phyloP scores from a whole-genome alignment of 1,140 invertebrate species.

The Drosophila chauvacae region DNA sequence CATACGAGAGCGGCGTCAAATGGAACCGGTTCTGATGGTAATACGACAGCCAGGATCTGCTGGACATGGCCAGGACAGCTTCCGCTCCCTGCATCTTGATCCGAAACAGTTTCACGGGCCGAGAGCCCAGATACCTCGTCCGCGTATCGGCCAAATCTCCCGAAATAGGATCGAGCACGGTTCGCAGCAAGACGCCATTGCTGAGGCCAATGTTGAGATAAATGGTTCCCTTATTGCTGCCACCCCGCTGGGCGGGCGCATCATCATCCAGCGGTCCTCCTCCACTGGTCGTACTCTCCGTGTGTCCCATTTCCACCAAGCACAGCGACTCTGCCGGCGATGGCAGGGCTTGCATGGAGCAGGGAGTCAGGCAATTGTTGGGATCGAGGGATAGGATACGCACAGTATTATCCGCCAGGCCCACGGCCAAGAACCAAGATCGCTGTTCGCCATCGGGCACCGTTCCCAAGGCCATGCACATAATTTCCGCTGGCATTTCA shows the following conservation, averaged over 20 bases:
- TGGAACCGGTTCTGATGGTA: slow-evolving; percentile 99
- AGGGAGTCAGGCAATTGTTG: slow-evolving; percentile 94
- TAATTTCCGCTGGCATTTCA: slow-evolving; percentile 98
- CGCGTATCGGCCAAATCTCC: slow-evolving; percentile 98
- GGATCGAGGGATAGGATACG: slow-evolving; percentile 99
- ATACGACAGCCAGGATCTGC: slow-evolving; percentile 98
- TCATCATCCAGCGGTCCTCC: slow-evolving; percentile 85
- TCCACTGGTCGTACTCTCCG: slow-evolving; percentile 84
- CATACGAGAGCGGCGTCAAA: slow-evolving; percentile 97
- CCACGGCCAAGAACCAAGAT: slow-evolving; percentile 98
- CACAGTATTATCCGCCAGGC: slow-evolving; percentile 98
- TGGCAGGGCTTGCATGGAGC: slow-evolving; percentile 99
- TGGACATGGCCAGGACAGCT: slow-evolving; percentile 98
- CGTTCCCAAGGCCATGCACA: slow-evolving; percentile 98
- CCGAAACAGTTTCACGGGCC: slow-evolving; percentile 98
- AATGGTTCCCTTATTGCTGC: slow-evolving; percentile 88
- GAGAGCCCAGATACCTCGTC: slow-evolving; percentile 97
- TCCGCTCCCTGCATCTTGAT: slow-evolving; percentile 98
- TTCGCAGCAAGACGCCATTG: slow-evolving; percentile 98
- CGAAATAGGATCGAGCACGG: slow-evolving; percentile 97
- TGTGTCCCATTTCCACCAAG: slow-evolving; percentile 94
- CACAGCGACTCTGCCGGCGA: slow-evolving; percentile 98
- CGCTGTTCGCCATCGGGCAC: slow-evolving; percentile 97
- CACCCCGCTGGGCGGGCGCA: slow-evolving; percentile 63
- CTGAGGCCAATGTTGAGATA: slow-evolving; percentile 99